Base-by-base conservation (phyloP, 2,113 vertebrate species). In the Xenopus laevis region DNA sequence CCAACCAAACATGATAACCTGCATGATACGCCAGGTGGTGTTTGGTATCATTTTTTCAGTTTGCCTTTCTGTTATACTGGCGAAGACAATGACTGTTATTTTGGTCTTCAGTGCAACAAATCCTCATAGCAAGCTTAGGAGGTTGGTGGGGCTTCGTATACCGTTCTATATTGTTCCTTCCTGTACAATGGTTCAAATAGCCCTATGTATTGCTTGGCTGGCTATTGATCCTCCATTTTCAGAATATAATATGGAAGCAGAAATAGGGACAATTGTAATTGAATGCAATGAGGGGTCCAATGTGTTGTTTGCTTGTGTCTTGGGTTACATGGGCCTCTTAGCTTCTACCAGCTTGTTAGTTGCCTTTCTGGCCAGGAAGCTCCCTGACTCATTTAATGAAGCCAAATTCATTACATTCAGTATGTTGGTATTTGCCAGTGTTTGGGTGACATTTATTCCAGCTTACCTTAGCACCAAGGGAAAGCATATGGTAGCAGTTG, bases 341-440 rank as follows among this genome's bases (percentile, higher is more conserved):
- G 65, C 78, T 10, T 21, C 1, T 2, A 30, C 73, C 16, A 79
- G 80, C 20, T 75, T 81, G 15, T 8, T 74, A 23, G 59, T 78
- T 10, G 80, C 80, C 15, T 81, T 81, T 27, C 4, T 79, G 21
- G 74, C 74, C 6, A 73, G 80, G 13, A 78, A 74, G 9, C 68
- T 81, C 7, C 80, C 80, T 15, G 80, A 81, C 46, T 76, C 65
- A 8, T 81, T 81, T 60, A 81, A 81, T 27, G 80, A 81, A 40
- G 57, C 80, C 7, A 79, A 78, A 15, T 81, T 78, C 15, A 81
- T 79, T 15, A 79, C 80, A 18, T 81, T 81, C 40, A 81, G 77
- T 45, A 80, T 82, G 77, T n/a, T 79, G 6, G 67, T 80, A 1
- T 82, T 82, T 50, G 78, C 77, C 3, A 77, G 72, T 57, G 68